These are phyloP conservation scores for Atethmia centrago DNA, from an alignment of 2,888 invertebrate genomes.

Conservation along the genomic window DNA sequence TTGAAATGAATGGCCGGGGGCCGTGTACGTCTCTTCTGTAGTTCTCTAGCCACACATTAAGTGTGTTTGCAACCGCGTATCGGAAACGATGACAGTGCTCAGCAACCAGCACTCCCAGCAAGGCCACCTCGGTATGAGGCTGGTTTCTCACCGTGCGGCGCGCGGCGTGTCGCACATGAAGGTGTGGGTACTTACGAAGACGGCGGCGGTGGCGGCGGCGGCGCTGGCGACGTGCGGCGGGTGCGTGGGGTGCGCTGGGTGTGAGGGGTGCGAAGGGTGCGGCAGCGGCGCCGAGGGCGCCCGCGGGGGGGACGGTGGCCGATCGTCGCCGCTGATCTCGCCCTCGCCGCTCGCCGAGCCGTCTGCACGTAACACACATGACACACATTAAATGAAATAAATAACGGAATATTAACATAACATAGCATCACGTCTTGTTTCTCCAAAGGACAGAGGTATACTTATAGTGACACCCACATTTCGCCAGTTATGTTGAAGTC, in stretches of 20 bases:
- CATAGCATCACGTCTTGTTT: no score
- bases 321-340: slow-evolving; percentile 85
- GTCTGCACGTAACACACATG: slow-evolving; percentile 69
- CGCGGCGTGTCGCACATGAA: background rate
- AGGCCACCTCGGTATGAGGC: background rate
- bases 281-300: slow-evolving; percentile 79
- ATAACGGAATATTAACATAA: no score
- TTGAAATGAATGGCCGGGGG: no score
- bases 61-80: background rate
- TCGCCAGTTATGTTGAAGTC: no score
- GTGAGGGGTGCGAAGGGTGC: slow-evolving; percentile 73
- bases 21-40: background rate
- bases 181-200: slow-evolving; percentile 73
- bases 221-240: slow-evolving; percentile 66
- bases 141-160: background rate
- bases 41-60: no score
- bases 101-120: background rate
- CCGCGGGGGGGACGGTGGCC: slow-evolving; percentile 80
- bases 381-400: background rate
- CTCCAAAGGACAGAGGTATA: no score
- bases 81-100: background rate
- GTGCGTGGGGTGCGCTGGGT: slow-evolving; percentile 63
- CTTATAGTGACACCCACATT: no score
- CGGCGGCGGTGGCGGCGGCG: slow-evolving; percentile 75
- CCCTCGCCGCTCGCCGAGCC: slow-evolving; percentile 88